Evolutionary conservation across 2,113 vertebrate genomes (phyloP).

Genomic region (Xenopus laevis): DNA sequence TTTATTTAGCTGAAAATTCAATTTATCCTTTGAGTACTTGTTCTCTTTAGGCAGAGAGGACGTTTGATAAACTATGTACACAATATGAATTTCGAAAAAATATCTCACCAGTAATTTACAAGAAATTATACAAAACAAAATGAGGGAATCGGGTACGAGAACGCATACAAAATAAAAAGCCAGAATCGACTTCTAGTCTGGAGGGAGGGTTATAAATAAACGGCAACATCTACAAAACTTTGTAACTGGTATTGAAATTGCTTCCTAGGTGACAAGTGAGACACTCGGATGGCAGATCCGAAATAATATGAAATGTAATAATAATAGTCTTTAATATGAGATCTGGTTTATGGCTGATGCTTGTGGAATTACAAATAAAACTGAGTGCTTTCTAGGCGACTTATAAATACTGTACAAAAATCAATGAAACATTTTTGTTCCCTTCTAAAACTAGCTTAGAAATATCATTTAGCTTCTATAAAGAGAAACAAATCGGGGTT

Average conservation of each 20-base stretch:
- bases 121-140: slow-evolving; percentile 84
- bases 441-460: slow-evolving; percentile 50
- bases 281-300: background rate
- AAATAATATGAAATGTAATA: background rate
- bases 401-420: slow-evolving; percentile 82
- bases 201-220: slow-evolving; percentile 67
- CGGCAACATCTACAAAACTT: slow-evolving; percentile 44
- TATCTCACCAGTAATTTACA: slow-evolving; percentile 92
- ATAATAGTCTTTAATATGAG: background rate
- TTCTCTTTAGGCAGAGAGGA: slow-evolving; percentile 74
- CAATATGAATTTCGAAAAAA: slow-evolving; percentile 81
- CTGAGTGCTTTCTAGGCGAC: slow-evolving; percentile 47
- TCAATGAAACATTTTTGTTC: slow-evolving; percentile 66
- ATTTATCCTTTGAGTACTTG: slow-evolving; percentile 66
- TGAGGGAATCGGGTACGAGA: background rate
- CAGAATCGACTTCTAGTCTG: slow-evolving; percentile 62
- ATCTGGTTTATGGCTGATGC: background rate
- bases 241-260: slow-evolving; percentile 49
- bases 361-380: slow-evolving; percentile 20
- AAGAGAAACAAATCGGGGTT: slow-evolving; percentile 25
- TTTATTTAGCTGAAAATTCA: slow-evolving; percentile 86
- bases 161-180: slow-evolving; percentile 43
- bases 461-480: slow-evolving; percentile 51
- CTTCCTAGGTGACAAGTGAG: slow-evolving; percentile 54
- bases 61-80: slow-evolving; percentile 90